Conservation (phyloP, 2,113 vertebrate genomes). For the Choloepus hoffmanni region DNA sequence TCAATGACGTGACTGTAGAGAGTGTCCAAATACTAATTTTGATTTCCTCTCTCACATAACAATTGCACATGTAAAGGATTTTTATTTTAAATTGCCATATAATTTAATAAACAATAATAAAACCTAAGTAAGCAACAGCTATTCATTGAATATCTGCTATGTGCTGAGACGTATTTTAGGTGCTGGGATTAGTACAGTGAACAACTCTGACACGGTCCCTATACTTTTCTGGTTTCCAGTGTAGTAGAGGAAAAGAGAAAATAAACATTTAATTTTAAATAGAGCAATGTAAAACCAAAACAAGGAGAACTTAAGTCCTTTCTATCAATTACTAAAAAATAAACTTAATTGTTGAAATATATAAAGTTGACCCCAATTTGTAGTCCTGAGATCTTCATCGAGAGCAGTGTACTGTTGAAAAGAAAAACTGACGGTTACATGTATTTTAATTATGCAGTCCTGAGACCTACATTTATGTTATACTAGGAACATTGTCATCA, state of each 20-base stretch:
- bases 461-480: neutral
- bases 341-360: neutral
- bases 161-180: neutral
- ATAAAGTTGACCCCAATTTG: neutral
- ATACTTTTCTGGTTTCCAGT: neutral
- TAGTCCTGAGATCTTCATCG: neutral
- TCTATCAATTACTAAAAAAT: neutral
- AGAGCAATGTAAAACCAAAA: neutral
- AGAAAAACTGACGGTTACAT: neutral
- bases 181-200: neutral
- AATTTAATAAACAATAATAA: constrained; percentile 55
- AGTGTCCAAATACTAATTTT: constrained; percentile 49
- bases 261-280: constrained; percentile 17
- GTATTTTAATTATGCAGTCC: neutral
- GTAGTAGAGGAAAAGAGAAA: neutral
- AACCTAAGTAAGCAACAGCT: constrained; percentile 15
- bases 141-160: neutral
- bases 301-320: neutral
- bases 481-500: neutral
- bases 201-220: neutral
- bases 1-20: constrained; percentile 49
- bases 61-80: constrained; percentile 1
- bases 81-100: constrained; percentile 37
- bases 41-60: constrained; percentile 23
- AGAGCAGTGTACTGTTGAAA: constrained; percentile 6